These are phyloP conservation scores for Octodonta nipae DNA, from an alignment of 2,888 invertebrate genomes.

Conservation along the genomic window DNA sequence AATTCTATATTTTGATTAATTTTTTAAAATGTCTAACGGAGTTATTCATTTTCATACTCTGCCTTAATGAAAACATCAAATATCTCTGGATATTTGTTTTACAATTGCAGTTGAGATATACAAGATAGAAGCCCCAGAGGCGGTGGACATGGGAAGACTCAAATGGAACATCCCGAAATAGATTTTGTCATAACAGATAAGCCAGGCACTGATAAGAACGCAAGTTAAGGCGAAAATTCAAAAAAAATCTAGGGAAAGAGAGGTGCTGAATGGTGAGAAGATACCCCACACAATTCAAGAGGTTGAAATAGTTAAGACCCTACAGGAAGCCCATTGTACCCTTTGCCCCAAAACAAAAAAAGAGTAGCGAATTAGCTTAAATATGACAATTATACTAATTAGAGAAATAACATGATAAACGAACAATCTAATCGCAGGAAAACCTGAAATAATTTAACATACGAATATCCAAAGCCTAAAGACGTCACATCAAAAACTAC, in stretches of 20 bases:
- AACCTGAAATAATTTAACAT: neutral
- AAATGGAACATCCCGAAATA: conserved; percentile 1
- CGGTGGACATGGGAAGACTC: conserved; percentile 1
- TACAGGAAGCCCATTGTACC: neutral
- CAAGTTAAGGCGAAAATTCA: too few relatives aligned
- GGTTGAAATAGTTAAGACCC: neutral
- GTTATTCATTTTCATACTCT: too few relatives aligned
- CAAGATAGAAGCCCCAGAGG: neutral
- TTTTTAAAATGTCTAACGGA: too few relatives aligned
- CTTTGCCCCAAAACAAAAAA: neutral
- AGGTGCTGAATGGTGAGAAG: conserved; percentile 1
- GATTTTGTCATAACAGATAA: neutral
- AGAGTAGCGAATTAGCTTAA: too few relatives aligned
- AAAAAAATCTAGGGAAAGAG: neutral
- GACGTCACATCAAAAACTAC: conserved; percentile 1
- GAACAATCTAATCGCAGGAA: neutral
- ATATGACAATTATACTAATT: neutral
- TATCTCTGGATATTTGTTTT: too few relatives aligned
- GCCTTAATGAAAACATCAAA: too few relatives aligned
- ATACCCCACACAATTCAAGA: neutral
- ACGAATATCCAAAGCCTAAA: neutral
- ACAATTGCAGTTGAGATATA: too few relatives aligned
- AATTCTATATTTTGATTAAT: too few relatives aligned
- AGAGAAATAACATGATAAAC: conserved; percentile 1
- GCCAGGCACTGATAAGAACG: too few relatives aligned